Base-by-base conservation (phyloP, 2,113 vertebrate species). In the Neolamprologus longior region DNA sequence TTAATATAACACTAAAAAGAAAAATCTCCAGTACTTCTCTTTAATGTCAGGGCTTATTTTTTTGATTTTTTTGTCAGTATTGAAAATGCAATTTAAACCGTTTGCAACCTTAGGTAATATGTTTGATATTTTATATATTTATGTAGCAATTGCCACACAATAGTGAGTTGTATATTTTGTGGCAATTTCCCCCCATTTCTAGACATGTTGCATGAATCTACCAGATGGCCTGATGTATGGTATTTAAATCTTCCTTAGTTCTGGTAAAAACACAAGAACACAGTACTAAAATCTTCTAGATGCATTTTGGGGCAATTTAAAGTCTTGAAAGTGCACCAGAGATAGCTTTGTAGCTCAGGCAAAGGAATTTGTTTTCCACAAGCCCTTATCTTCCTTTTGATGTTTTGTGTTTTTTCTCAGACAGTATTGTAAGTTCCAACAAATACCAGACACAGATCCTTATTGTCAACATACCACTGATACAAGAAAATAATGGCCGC, bases 231-330 rank as follows among this genome's bases (percentile, higher is more conserved):
- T 66, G 71, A 92, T 85, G 45, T 58, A 4, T 15, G n/a, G 86
- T 58, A 76, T 50, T 85, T 78, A 52, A 84, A 26, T 15, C 24
- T 19, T 50, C 81, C 55, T 82, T 35, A 10, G 9, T 37, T 83
- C 66, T 57, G 19, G 73, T 79, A 24, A 24, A 84, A 86, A 90
- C 61, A 82, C 63, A 83, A 58, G 83, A 9, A 1, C 79, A 82
- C 82, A 57, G 61, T 9, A 55, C 85, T 83, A 42, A 89, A 82
- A 91, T 24, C 33, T 88, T 88, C 80, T 68, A 54, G 63, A 55
- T 1, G 19, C 86, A 86, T 89, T 95, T 81, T 7, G 19, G 61
- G 83, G 63, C 83, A 93, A 91, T 94, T 92, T 90, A 66, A 73
- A 37, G 86, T 93, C 90, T 86, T 54, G 90, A 35, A 88, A 90